Conservation (phyloP, 2,797 vertebrate genomes). For the Ataeniobius toweri region DNA sequence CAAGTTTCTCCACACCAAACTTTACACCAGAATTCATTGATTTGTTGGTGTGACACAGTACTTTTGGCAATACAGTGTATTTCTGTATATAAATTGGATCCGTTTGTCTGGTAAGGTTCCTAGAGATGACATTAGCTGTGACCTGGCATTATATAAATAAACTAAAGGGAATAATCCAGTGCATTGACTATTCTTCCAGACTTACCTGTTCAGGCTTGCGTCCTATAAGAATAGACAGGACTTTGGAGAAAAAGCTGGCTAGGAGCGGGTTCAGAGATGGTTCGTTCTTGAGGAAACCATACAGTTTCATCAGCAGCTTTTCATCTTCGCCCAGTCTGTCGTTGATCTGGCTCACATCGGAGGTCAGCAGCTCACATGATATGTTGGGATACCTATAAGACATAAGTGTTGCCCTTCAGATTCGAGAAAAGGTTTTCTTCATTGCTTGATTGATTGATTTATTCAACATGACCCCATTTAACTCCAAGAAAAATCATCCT, state of each 20-base stretch:
- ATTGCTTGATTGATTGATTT: not conserved
- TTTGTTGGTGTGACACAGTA: too few species aligned
- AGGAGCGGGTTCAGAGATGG: constrained; percentile 94
- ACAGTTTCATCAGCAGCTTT: constrained; percentile 91
- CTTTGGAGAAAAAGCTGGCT: constrained; percentile 99
- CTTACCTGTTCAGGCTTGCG: constrained; percentile 97
- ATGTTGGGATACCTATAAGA: constrained; percentile 92
- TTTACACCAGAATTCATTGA: too few species aligned
- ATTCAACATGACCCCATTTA: not conserved
- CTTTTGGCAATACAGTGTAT: too few species aligned
- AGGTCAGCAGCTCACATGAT: constrained; percentile 97
- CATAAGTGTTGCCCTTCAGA: not conserved
- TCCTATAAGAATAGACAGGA: constrained; percentile 98
- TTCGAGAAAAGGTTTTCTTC: not conserved
- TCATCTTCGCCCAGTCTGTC: constrained; percentile 96
- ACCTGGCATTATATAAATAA: too few species aligned
- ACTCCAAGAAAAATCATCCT: not conserved
- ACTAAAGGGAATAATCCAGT: not conserved
- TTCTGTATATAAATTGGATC: too few species aligned
- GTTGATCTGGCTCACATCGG: constrained; percentile 95
- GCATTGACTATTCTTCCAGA: too few species aligned
- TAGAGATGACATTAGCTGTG: too few species aligned
- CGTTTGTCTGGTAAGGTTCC: too few species aligned
- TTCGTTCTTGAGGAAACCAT: constrained; percentile 93
- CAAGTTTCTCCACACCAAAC: too few species aligned